Percentiles rank a stretch among this genome's conserved stretches.
Conservation (phyloP, 1,140 invertebrate genomes). For the Neodiprion lecontei region DNA sequence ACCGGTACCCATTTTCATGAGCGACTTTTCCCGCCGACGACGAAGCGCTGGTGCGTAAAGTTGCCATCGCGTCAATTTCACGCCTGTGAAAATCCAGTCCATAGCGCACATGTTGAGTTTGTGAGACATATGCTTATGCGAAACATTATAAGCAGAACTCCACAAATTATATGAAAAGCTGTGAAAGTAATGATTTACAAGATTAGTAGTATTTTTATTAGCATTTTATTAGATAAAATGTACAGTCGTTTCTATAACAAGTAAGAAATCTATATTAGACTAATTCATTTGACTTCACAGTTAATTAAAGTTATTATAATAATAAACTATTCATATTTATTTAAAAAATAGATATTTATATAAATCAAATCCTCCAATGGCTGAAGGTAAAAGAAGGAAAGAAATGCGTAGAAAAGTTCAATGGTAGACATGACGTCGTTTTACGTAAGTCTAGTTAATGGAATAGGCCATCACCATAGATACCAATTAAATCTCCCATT, state of each 20-base stretch:
- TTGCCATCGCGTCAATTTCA: too few relatives aligned
- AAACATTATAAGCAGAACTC: too few relatives aligned
- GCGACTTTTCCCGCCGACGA: too few relatives aligned
- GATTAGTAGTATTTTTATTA: conserved; percentile 40
- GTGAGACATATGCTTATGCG: too few relatives aligned
- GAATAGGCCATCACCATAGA: conserved; percentile 57
- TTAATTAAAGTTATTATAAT: conserved; percentile 49
- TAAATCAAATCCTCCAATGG: conserved; percentile 60
- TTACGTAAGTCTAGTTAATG: conserved; percentile 46
- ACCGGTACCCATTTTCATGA: too few relatives aligned
- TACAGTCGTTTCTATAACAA: conserved; percentile 57
- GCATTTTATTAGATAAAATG: conserved; percentile 62
- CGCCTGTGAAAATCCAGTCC: too few relatives aligned
- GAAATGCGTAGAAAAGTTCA: conserved; percentile 27
- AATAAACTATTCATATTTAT: conserved; percentile 9
- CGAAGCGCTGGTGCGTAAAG: too few relatives aligned
- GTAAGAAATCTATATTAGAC: conserved; percentile 58
- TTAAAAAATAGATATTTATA: conserved; percentile 38
- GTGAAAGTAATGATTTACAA: background rate
- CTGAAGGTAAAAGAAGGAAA: conserved; percentile 51
- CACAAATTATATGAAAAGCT: too few relatives aligned
- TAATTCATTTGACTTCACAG: conserved; percentile 60
- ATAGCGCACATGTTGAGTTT: too few relatives aligned
- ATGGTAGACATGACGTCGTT: conserved; percentile 32
- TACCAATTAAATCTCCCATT: conserved; percentile 37